These are phyloP conservation scores for Dinomys branickii DNA, from an alignment of 2,113 vertebrate genomes.

Conservation along the genomic window DNA sequence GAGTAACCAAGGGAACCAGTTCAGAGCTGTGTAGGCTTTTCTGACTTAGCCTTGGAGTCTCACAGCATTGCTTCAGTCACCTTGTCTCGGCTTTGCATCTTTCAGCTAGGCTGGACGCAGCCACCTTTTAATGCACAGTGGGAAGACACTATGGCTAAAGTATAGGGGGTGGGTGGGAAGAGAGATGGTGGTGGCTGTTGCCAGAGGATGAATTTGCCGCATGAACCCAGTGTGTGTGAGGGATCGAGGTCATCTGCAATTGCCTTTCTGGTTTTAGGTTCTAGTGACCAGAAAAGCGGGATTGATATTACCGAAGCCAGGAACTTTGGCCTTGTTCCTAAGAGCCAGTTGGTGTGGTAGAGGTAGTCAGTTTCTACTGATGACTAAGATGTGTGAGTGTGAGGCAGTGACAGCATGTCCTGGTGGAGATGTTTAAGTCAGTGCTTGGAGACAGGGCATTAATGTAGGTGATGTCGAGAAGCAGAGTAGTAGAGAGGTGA, in stretches of 20 bases:
- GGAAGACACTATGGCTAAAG: slow-evolving; percentile 24
- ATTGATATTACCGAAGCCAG: neutral
- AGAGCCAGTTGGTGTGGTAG: slow-evolving; percentile 8
- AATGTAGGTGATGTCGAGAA: neutral
- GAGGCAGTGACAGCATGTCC: neutral
- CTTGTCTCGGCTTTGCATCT: neutral
- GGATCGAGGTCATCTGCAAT: neutral
- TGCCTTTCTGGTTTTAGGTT: slow-evolving; percentile 1
- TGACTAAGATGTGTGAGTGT: neutral
- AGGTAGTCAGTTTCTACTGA: neutral
- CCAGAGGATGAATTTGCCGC: neutral
- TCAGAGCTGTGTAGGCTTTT: neutral
- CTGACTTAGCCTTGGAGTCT: neutral
- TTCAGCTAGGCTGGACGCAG: neutral
- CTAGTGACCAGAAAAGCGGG: neutral
- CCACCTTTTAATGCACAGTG: neutral
- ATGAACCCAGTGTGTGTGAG: neutral
- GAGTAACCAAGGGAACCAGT: neutral
- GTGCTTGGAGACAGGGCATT: neutral
- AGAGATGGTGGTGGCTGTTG: neutral
- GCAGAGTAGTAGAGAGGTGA: neutral
- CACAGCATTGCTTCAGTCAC: neutral
- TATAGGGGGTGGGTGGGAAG: neutral
- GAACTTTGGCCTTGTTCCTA: neutral
- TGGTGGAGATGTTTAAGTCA: neutral